Percentiles rank a stretch among this genome's conserved stretches.
phyloP scores from a whole-genome alignment of 2,888 invertebrate species.

The Orgyia antiqua region DNA sequence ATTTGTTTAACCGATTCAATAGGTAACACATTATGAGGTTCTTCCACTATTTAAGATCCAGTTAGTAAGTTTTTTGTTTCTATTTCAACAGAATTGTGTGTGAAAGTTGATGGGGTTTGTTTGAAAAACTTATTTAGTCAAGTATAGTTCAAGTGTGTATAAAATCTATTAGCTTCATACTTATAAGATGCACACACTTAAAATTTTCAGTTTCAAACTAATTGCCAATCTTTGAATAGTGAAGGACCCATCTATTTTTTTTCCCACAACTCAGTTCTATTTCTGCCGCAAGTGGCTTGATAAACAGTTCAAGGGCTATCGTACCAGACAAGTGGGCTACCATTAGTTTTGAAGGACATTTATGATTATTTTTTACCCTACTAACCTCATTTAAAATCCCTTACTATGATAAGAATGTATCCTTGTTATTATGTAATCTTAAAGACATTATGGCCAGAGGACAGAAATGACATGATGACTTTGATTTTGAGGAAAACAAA shows the following conservation, averaged over 20 bases:
- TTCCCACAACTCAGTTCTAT: constrained; percentile 30
- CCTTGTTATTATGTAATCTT: constrained; percentile 26
- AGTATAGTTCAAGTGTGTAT: constrained; percentile 21
- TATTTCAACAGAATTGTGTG: constrained; percentile 38
- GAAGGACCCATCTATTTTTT: constrained; percentile 18
- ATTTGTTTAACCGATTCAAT: constrained; percentile 44
- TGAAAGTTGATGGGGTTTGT: constrained; percentile 37
- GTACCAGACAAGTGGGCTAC: constrained; percentile 55
- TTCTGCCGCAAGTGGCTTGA: constrained; percentile 34
- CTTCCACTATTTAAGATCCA: constrained; percentile 37
- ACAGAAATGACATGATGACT: constrained; percentile 17
- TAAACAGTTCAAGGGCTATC: constrained; percentile 67
- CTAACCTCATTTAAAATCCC: constrained; percentile 51
- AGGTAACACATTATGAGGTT: constrained; percentile 37
- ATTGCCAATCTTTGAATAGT: constrained; percentile 19
- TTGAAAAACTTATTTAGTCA: constrained; percentile 35
- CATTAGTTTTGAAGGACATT: constrained; percentile 48
- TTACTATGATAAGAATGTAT: constrained; percentile 21
- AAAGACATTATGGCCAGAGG: constrained; percentile 21
- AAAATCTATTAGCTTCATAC: constrained; percentile 11
- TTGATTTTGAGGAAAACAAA: no score
- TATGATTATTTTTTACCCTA: constrained; percentile 57
- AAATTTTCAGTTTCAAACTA: constrained; percentile 11
- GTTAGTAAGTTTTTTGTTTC: constrained; percentile 46
- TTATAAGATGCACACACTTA: constrained; percentile 8